Evolutionary conservation across 2,113 vertebrate genomes (phyloP).

Genomic region (Gobius niger): DNA sequence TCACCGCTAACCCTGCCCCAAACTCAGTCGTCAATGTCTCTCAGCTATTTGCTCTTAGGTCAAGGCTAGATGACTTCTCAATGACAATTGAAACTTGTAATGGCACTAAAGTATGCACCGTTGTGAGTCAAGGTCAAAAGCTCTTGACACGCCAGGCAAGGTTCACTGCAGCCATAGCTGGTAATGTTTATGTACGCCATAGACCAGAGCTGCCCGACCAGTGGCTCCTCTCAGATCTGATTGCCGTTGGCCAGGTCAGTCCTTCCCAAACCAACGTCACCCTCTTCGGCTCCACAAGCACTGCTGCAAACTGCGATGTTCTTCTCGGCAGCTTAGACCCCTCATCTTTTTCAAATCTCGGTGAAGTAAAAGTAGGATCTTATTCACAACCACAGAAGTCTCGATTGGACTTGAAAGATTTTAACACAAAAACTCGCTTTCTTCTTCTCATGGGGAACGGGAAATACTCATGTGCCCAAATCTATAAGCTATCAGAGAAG

Average conservation of each 20-base stretch:
- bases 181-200: slow-evolving; percentile 74
- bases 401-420: slow-evolving; percentile 48
- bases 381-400: slow-evolving; percentile 59
- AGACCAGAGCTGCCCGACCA: slow-evolving; percentile 15
- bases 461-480: slow-evolving; percentile 62
- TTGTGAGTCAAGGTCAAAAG: slow-evolving; percentile 48
- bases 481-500: slow-evolving; percentile 66
- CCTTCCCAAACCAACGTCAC: slow-evolving; percentile 32
- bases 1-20: slow-evolving; percentile 30
- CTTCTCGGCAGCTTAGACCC: slow-evolving; percentile 46
- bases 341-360: slow-evolving; percentile 48
- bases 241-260: slow-evolving; percentile 47
- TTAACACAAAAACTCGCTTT: slow-evolving; percentile 37
- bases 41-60: slow-evolving; percentile 36
- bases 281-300: slow-evolving; percentile 48
- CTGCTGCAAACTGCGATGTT: slow-evolving; percentile 45
- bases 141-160: slow-evolving; percentile 65
- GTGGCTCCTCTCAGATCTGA: slow-evolving; percentile 68
- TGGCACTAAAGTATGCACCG: slow-evolving; percentile 62
- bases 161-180: slow-evolving; percentile 67
- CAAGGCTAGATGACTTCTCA: slow-evolving; percentile 69
- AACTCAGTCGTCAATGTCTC: slow-evolving; percentile 32
- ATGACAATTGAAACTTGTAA: slow-evolving; percentile 71
- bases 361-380: slow-evolving; percentile 63
- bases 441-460: slow-evolving; percentile 43